Evolutionary conservation across 2,888 invertebrate species (phyloP), one percentile per base, ranked within the genome.

Genomic region (Harmothoe impar): DNA sequence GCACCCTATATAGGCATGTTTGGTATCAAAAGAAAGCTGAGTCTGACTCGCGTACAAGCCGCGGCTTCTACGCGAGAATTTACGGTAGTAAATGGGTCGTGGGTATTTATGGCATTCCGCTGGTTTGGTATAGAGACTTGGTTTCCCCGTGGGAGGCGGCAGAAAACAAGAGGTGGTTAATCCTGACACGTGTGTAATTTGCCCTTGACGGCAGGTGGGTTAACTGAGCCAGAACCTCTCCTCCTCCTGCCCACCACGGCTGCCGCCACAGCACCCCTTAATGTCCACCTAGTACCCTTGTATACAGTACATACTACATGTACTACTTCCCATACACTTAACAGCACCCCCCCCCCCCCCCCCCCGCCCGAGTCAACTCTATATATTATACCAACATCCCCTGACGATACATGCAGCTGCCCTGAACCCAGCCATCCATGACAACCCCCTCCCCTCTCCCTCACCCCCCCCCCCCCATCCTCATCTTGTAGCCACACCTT

Each of bases 181-280:
- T 72, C 72, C 31, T 29, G 29, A 29, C 25, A 72, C 72, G 31
- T n/a, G 62, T 20, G 62, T 62, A 20, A 62, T 62, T 62, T 62
- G 62, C 62, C n/a, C 72, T n/a, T 72, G 72, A 15, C 20, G 72
- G 72, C 72, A 72, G 72, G 72, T 72, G 72, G 72, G 72, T 72
- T n/a, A 72, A 25, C 15, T 72, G 29, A 72, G 72, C 15, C 72
- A 72, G 72, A 29, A 12, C 72, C 29, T 25, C 72, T n/a, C n/a
- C n/a, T n/a, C n/a, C n/a, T 43, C 43, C 43, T 43, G 5, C 43
- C 43, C 43, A 43, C 43, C 43, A 7, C 43, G 3, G 5, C 43
- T 43, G 43, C 43, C 43, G 10, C 10, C 43, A 43, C 10, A 43
- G 43, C 43, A 43, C 43, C 43, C n/a, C 62, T 62, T 3, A 7